Base-by-base conservation (phyloP, 2,797 vertebrate species). In the Pseudochirops cupreus region DNA sequence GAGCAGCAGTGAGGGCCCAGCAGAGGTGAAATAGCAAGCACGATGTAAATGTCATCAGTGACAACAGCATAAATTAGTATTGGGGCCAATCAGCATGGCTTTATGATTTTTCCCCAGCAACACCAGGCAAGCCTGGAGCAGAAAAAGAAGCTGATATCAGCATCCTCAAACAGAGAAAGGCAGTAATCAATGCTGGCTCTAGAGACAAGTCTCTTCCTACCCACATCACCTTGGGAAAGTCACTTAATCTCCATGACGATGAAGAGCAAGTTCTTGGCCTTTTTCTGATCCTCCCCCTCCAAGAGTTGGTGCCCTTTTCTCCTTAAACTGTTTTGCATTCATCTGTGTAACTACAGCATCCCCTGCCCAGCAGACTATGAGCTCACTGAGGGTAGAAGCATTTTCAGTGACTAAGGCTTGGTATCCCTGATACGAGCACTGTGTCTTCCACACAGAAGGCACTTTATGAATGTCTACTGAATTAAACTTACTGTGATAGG, bases 21-120 rank as follows among this genome's bases (percentile, higher is more conserved):
- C 16, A 28, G 89, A 94, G 52, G 90, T 95, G 89, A 90, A 92
- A n/a, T 21, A 56, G 50, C 57, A 94, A 55, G 82, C 52, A 82
- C 16, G 53, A 1, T 87, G 39, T 46, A 87, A 87, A 87, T 50
- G 39, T 24, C 74, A 87, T 1, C 11, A 24, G 2, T 46, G 74
- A 87, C 74, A 87, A 87, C 74, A 87, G 74, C 74, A 87, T 87
- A 24, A 7, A 87, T 87, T 87, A 50, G n/a, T 50, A 28, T 24
- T 26, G 7, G 24, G 39, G 9, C 39, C 74, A 50, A 26, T 50
- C 21, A 50, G 74, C 21, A 87, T 50, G 24, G 39, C 21, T 87
- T 87, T 11, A 50, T 50, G 13, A 87, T 46, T 87, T 82, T 82
- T 39, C n/a, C 67, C 67, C 67, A 46, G 67, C 67, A 82, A 82